Percentiles rank a stretch among this genome's conserved stretches.
Evolutionary conservation across 2,888 invertebrate genomes (phyloP).

Genomic region (Sthenelais limicola): DNA sequence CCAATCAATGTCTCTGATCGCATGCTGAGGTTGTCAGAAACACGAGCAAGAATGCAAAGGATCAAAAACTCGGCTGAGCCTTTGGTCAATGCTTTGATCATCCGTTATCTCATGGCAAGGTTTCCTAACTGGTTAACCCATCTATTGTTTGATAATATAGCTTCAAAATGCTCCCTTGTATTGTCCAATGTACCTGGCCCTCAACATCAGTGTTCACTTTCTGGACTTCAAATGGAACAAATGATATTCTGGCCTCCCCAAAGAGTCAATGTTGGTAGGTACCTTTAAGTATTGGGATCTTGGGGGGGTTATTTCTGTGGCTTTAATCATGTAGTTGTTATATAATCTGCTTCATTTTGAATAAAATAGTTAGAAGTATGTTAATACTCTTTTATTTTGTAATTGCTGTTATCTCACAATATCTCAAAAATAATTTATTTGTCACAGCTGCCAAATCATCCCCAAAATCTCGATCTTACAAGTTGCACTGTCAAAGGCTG

Average conservation of each 20-base stretch:
- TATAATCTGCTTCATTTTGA: too few relatives aligned
- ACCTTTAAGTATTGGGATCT: too few relatives aligned
- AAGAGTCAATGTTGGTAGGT: conserved; percentile 51
- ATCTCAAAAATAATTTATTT: too few relatives aligned
- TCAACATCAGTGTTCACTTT: conserved; percentile 40
- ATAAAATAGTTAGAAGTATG: too few relatives aligned
- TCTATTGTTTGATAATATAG: conserved; percentile 45
- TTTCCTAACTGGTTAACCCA: conserved; percentile 51
- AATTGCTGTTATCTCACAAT: too few relatives aligned
- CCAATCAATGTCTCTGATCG: conserved; percentile 8
- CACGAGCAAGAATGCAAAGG: conserved; percentile 44
- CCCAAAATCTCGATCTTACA: too few relatives aligned
- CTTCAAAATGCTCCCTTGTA: conserved; percentile 48
- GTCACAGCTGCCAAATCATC: too few relatives aligned
- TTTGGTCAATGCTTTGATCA: conserved; percentile 46
- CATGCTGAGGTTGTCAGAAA: neutral
- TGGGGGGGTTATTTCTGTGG: too few relatives aligned
- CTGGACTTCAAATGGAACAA: conserved; percentile 41
- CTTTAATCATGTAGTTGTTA: too few relatives aligned
- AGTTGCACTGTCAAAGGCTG: too few relatives aligned
- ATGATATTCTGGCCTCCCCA: conserved; percentile 54
- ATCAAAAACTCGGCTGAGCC: conserved; percentile 51
- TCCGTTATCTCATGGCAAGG: conserved; percentile 48
- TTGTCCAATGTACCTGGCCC: conserved; percentile 53
- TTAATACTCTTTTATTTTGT: too few relatives aligned